Percentiles rank a stretch among this genome's conserved stretches.
phyloP scores from a whole-genome alignment of 2,888 invertebrate genomes.

The Venustoraphidia nigricollis region DNA sequence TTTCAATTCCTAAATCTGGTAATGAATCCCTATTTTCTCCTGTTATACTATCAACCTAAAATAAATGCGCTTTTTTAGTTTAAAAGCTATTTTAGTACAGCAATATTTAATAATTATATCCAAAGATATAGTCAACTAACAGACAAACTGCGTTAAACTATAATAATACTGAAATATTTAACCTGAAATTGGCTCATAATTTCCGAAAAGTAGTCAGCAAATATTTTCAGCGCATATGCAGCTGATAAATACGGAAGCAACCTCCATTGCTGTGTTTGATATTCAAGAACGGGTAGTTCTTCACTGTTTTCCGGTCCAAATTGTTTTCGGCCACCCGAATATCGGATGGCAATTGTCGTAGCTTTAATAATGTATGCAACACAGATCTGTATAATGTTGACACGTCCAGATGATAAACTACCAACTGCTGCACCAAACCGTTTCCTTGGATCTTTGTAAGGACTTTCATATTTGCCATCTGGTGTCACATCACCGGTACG shows the following conservation, averaged over 20 bases:
- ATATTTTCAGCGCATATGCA: slow-evolving; percentile 41
- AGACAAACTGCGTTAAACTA: too few species aligned
- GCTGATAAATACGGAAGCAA: slow-evolving; percentile 55
- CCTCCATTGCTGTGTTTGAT: slow-evolving; percentile 75
- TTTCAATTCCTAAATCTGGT: slow-evolving; percentile 41
- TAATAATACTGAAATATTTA: not conserved
- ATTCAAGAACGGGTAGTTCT: slow-evolving; percentile 79
- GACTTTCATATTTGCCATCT: slow-evolving; percentile 65
- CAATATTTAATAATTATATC: too few species aligned
- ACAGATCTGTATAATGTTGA: slow-evolving; percentile 53
- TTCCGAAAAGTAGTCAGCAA: slow-evolving; percentile 38
- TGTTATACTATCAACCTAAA: not conserved
- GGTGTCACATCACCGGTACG: slow-evolving; percentile 74
- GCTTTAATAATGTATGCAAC: slow-evolving; percentile 52
- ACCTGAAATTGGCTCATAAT: slow-evolving; percentile 15
- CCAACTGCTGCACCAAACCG: slow-evolving; percentile 75
- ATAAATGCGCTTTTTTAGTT: too few species aligned
- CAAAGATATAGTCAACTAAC: too few species aligned
- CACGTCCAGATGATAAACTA: slow-evolving; percentile 66
- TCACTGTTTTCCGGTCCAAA: slow-evolving; percentile 60
- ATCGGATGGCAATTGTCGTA: slow-evolving; percentile 69
- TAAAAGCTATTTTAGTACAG: too few species aligned
- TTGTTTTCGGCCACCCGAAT: slow-evolving; percentile 74
- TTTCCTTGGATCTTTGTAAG: slow-evolving; percentile 68
- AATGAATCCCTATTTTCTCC: slow-evolving; percentile 18